Conservation (phyloP, 2,797 vertebrate genomes). For the Otolemur crassicaudatus region DNA sequence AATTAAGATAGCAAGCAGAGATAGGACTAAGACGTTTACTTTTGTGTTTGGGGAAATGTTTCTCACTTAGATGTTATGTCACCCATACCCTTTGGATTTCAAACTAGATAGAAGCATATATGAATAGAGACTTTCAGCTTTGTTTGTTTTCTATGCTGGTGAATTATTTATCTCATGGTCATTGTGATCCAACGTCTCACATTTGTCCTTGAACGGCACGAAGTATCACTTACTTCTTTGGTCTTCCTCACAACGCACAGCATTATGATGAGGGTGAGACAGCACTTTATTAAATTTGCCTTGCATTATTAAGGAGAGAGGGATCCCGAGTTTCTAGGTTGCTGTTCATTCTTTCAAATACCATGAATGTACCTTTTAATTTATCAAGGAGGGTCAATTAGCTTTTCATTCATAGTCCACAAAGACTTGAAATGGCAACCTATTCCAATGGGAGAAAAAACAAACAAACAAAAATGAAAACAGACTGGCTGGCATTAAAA, state of each 20-base stretch:
- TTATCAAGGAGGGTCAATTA: not conserved
- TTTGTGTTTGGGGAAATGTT: not conserved
- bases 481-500: conserved; percentile 42
- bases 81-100: not conserved
- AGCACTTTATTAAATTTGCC: not conserved
- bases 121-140: not conserved
- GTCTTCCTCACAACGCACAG: not conserved
- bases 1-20: not conserved
- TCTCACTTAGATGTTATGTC: not conserved
- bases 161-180: not conserved
- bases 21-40: not conserved
- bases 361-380: not conserved
- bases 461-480: conserved; percentile 48
- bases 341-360: not conserved
- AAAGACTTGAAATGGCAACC: conserved; percentile 47
- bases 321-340: not conserved
- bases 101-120: not conserved
- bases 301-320: not conserved
- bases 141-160: not conserved
- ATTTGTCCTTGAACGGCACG: not conserved
- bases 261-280: not conserved
- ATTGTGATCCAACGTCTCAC: not conserved
- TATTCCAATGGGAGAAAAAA: not conserved
- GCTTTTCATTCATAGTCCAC: conserved; percentile 40
- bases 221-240: not conserved